A percentile compares a stretch with the other conserved stretches of the same genome.
These are phyloP conservation scores for Hermaeophaga mercurialis DNA, from an alignment of 2,888 invertebrate species.

Conservation along the genomic window DNA sequence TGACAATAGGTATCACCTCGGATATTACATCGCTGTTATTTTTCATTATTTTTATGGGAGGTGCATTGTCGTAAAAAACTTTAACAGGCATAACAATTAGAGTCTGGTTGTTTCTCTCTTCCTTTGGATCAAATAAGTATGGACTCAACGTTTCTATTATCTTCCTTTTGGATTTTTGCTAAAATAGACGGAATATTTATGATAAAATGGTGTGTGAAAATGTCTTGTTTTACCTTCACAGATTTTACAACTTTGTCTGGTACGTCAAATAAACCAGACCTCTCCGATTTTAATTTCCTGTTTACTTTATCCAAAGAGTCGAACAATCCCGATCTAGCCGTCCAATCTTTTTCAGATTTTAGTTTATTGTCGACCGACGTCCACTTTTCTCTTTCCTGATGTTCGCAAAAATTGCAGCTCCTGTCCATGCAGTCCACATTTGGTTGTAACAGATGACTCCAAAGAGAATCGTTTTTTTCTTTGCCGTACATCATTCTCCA, in stretches of 20 bases:
- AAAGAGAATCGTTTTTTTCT: constrained; percentile 33
- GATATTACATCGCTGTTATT: constrained; percentile 1
- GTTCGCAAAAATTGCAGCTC: constrained; percentile 20
- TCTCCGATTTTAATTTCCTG: background rate
- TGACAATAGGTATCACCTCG: background rate
- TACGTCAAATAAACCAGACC: background rate
- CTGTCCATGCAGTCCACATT: constrained; percentile 23
- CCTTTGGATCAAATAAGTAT: constrained; percentile 33
- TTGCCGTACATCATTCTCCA: constrained; percentile 41
- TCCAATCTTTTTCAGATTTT: background rate
- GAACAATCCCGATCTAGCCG: background rate
- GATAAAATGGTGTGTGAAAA: too few species aligned
- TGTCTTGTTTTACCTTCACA: too few species aligned
- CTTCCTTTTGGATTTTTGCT: constrained; percentile 10
- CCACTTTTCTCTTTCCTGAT: background rate
- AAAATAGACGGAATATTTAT: background rate
- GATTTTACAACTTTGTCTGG: background rate
- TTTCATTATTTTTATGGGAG: background rate
- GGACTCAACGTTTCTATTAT: constrained; percentile 30
- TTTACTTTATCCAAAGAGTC: background rate
- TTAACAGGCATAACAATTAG: constrained; percentile 46
- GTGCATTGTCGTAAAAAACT: constrained; percentile 42
- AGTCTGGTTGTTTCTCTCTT: constrained; percentile 21
- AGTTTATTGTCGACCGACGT: background rate
- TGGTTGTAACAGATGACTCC: constrained; percentile 42